These are phyloP conservation scores for Pseudonaja textilis DNA, from an alignment of 2,113 vertebrate species.

Conservation along the genomic window DNA sequence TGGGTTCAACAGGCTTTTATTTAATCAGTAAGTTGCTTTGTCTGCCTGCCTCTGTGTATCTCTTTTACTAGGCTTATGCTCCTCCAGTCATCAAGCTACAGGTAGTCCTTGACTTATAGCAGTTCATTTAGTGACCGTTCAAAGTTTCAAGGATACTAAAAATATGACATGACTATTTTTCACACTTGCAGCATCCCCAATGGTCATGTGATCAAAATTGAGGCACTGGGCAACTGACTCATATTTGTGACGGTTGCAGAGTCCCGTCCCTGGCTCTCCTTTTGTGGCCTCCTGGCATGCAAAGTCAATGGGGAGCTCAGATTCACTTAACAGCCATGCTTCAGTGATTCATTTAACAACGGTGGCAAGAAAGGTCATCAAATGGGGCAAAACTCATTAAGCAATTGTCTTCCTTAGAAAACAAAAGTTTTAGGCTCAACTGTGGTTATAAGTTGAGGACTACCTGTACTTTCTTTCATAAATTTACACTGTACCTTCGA, in stretches of 20 bases:
- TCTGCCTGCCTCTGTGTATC: not conserved
- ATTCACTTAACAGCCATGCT: not conserved
- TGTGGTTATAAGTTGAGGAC: not conserved
- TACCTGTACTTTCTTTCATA: not conserved
- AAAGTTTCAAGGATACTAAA: not conserved
- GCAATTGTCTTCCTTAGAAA: not conserved
- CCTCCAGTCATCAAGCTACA: not conserved
- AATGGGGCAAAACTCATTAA: not conserved
- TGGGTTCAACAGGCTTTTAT: no score
- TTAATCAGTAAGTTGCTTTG: no score
- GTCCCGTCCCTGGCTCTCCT: not conserved
- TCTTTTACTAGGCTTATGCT: not conserved
- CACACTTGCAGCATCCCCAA: not conserved
- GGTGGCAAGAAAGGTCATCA: not conserved
- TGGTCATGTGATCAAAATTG: not conserved
- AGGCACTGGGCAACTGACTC: not conserved
- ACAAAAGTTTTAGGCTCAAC: not conserved
- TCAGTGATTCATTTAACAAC: not conserved
- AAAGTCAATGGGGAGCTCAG: not conserved
- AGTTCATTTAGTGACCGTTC: not conserved
- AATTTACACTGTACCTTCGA: not conserved
- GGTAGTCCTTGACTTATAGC: not conserved
- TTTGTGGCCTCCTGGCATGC: not conserved
- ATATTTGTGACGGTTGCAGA: not conserved
- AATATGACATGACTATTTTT: not conserved